These are phyloP conservation scores for Oscheius sp. DNA, from an alignment of 2,888 invertebrate species.

Conservation along the genomic window DNA sequence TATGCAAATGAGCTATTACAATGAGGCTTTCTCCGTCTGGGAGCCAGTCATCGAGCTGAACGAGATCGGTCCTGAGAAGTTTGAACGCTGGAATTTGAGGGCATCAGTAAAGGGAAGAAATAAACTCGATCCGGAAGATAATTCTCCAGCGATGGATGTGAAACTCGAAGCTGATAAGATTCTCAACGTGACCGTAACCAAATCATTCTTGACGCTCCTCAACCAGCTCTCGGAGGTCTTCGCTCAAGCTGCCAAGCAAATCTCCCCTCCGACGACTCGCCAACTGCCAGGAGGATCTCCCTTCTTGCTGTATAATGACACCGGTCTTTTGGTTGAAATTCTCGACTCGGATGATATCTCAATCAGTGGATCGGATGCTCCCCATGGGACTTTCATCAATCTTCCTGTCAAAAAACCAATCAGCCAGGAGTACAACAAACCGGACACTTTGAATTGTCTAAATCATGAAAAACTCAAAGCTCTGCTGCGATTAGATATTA, in stretches of 20 bases:
- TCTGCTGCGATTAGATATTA: constrained; percentile 52
- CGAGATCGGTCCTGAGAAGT: constrained; percentile 48
- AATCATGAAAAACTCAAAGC: constrained; percentile 45
- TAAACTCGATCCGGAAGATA: constrained; percentile 48
- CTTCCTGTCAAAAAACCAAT: constrained; percentile 38
- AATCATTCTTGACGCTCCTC: constrained; percentile 83
- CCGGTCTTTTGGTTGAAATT: constrained; percentile 61
- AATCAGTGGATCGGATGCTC: constrained; percentile 50
- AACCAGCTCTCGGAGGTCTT: constrained; percentile 79
- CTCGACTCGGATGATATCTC: constrained; percentile 7
- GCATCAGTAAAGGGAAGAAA: constrained; percentile 47
- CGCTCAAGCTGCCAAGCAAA: constrained; percentile 65
- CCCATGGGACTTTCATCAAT: constrained; percentile 62
- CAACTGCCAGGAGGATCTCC: constrained; percentile 62
- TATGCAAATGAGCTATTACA: constrained; percentile 91
- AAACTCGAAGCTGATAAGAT: constrained; percentile 77
- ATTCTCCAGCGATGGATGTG: constrained; percentile 50
- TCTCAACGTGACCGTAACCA: constrained; percentile 83
- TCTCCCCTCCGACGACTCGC: constrained; percentile 60
- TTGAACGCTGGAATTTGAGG: constrained; percentile 50
- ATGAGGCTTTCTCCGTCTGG: constrained; percentile 89
- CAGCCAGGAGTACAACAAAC: not conserved
- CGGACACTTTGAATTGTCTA: not conserved
- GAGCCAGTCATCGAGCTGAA: constrained; percentile 80
- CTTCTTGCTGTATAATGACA: constrained; percentile 67